Conservation (phyloP, 2,113 vertebrate species). For the Uria lomvia region DNA sequence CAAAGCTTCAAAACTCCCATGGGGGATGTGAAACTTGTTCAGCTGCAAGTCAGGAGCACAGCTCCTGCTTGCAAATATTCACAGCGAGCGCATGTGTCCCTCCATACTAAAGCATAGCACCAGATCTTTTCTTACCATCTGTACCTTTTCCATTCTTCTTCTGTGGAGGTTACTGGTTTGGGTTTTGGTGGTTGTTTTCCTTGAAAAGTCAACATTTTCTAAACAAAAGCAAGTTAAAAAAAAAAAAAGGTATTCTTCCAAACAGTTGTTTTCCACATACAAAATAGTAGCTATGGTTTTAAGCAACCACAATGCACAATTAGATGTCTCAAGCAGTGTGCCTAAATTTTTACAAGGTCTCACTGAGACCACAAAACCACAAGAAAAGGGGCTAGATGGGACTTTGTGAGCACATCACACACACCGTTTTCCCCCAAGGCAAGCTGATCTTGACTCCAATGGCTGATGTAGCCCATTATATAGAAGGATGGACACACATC, state of each 20-base stretch:
- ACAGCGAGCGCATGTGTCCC: fast-evolving
- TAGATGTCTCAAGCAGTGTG: not conserved
- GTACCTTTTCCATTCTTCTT: not conserved
- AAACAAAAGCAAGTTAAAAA: not conserved
- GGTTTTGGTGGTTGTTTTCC: not conserved
- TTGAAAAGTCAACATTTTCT: not conserved
- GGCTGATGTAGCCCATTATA: not conserved
- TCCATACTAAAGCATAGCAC: not conserved
- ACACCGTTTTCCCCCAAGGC: not conserved
- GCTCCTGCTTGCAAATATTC: not conserved
- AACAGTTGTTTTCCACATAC: not conserved
- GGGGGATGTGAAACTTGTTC: not conserved
- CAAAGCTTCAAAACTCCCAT: not conserved
- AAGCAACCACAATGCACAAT: not conserved
- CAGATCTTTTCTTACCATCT: not conserved
- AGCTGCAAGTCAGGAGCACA: not conserved
- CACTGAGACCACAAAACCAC: not conserved
- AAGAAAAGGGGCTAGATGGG: not conserved
- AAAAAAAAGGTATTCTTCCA: not conserved
- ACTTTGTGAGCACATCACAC: fast-evolving
- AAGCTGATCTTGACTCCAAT: not conserved
- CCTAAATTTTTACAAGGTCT: not conserved
- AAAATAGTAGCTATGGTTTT: not conserved
- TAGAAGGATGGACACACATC: not conserved
- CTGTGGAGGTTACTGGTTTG: not conserved